These are phyloP conservation scores for Cettia cetti DNA, from an alignment of 2,113 vertebrate genomes.

Conservation along the genomic window DNA sequence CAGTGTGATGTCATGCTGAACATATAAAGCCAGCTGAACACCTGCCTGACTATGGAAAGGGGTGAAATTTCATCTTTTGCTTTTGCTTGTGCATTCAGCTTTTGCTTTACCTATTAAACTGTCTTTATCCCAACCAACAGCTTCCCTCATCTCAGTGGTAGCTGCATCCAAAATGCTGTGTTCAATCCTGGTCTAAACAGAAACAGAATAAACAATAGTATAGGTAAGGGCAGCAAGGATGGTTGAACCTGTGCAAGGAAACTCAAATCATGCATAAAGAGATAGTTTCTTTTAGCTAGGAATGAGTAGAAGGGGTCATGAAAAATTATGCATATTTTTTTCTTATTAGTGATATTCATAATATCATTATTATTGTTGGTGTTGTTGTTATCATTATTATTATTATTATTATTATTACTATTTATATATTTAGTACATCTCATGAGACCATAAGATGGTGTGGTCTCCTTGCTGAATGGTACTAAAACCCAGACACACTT, in stretches of 20 bases:
- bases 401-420: no score
- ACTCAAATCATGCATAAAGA: not conserved
- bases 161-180: not conserved
- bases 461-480: not conserved
- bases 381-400: no score
- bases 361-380: not conserved
- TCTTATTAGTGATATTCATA: not conserved
- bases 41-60: not conserved
- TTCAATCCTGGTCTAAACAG: not conserved
- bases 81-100: not conserved
- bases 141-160: not conserved
- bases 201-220: not conserved
- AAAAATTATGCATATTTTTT: not conserved
- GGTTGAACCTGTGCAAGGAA: not conserved
- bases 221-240: not conserved
- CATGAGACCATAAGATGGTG: accelerated
- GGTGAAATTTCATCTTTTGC: not conserved
- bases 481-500: not conserved
- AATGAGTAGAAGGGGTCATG: not conserved
- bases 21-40: not conserved
- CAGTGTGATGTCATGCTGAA: not conserved
- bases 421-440: not conserved
- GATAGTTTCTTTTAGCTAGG: not conserved
- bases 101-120: not conserved
- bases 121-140: not conserved